phyloP scores from a whole-genome alignment of 1,140 invertebrate genomes.

The Agrypnia vestita region DNA sequence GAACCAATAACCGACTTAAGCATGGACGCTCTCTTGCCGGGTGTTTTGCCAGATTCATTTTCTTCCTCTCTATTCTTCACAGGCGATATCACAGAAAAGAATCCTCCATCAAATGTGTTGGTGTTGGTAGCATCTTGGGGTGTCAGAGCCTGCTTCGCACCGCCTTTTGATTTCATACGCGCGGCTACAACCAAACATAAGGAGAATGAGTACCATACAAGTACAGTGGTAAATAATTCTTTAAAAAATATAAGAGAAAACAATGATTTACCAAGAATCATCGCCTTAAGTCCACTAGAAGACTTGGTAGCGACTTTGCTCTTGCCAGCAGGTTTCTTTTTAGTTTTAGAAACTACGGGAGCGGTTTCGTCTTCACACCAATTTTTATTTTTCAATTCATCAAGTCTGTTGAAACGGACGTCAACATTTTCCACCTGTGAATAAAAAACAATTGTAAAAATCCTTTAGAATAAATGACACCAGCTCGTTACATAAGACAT shows the following conservation, averaged over 20 bases:
- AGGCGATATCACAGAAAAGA: slow-evolving; percentile 56
- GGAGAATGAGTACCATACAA: neutral
- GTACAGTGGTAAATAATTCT: too few species aligned
- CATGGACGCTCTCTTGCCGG: slow-evolving; percentile 38
- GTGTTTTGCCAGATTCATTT: neutral
- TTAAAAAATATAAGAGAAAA: neutral
- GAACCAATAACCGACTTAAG: slow-evolving; percentile 47
- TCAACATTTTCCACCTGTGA: slow-evolving; percentile 70
- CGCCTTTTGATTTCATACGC: slow-evolving; percentile 48
- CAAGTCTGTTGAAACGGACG: slow-evolving; percentile 72
- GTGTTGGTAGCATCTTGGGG: slow-evolving; percentile 20
- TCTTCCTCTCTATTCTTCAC: slow-evolving; percentile 32
- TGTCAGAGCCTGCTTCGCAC: slow-evolving; percentile 1
- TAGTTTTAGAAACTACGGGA: slow-evolving; percentile 21
- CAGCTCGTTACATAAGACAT: too few species aligned
- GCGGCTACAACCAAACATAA: slow-evolving; percentile 47
- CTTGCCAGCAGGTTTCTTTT: slow-evolving; percentile 39
- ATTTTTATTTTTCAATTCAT: slow-evolving; percentile 68
- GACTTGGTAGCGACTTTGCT: slow-evolving; percentile 35
- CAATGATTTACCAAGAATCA: slow-evolving; percentile 53
- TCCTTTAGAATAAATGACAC: slow-evolving; percentile 16
- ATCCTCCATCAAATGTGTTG: slow-evolving; percentile 52
- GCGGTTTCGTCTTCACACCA: slow-evolving; percentile 69
- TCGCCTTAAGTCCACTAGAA: slow-evolving; percentile 48
- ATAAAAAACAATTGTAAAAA: slow-evolving; percentile 21